Percentiles rank a stretch among this genome's conserved stretches.
These are phyloP conservation scores for Tragelaphus buxtoni DNA, from an alignment of 2,113 vertebrate genomes.

Conservation along the genomic window DNA sequence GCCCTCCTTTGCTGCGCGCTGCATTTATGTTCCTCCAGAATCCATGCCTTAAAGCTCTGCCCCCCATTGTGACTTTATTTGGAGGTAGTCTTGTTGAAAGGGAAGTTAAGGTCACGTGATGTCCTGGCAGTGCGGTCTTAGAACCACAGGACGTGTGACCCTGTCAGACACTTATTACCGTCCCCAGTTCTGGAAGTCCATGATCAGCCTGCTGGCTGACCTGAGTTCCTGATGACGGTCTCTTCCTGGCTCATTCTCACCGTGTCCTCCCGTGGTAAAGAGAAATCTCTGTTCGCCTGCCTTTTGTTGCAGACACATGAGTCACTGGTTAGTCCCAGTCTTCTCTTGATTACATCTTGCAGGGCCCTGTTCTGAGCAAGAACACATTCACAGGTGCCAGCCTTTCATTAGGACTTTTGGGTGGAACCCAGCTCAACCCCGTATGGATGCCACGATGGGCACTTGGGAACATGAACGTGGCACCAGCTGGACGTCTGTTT, in stretches of 20 bases:
- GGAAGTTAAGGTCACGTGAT: background rate
- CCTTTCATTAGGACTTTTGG: background rate
- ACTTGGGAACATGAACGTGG: rapidly evolving
- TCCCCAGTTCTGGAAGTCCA: too few species aligned
- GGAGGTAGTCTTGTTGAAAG: background rate
- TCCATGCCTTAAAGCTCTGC: background rate
- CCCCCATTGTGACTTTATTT: rapidly evolving
- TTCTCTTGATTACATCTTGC: too few species aligned
- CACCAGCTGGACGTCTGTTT: rapidly evolving
- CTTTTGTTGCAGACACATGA: too few species aligned
- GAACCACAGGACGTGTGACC: too few species aligned
- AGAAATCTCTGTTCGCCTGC: rapidly evolving
- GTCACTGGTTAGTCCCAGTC: too few species aligned
- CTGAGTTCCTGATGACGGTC: rapidly evolving
- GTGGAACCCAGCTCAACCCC: rapidly evolving
- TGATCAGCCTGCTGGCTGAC: rapidly evolving
- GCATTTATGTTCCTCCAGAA: too few species aligned
- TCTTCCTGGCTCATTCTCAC: background rate
- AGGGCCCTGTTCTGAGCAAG: background rate
- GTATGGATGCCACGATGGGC: rapidly evolving
- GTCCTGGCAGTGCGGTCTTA: background rate
- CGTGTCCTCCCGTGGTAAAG: rapidly evolving
- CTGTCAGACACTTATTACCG: background rate
- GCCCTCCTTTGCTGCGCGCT: rapidly evolving
- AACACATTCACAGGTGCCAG: too few species aligned